phyloP scores from a whole-genome alignment of 2,888 invertebrate genomes.

The Drosophila yooni region DNA sequence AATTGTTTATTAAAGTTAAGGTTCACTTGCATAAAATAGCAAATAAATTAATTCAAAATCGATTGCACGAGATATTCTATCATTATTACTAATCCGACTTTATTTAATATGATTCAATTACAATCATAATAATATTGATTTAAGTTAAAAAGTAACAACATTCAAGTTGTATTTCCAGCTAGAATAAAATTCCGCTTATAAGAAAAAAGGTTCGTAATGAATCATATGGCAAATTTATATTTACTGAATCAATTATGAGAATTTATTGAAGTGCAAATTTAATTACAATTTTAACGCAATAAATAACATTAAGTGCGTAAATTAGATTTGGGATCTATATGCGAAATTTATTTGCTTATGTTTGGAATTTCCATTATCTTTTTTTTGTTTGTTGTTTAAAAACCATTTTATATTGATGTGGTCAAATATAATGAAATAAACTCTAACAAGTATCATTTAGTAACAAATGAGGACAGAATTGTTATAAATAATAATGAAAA shows the following conservation, averaged over 20 bases:
- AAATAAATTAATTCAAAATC: neutral
- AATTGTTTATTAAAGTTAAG: neutral
- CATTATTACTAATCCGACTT: neutral
- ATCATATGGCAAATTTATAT: neutral
- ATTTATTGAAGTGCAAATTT: neutral
- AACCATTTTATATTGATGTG: neutral
- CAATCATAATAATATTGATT: neutral
- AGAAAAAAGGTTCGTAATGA: neutral
- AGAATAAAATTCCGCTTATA: neutral
- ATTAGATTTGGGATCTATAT: slow-evolving; percentile 4
- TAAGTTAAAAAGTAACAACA: neutral
- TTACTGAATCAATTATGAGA: neutral
- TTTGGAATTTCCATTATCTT: neutral
- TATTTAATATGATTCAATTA: neutral
- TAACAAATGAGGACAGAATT: neutral
- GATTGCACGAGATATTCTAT: neutral
- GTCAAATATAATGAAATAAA: neutral
- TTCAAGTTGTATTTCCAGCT: neutral
- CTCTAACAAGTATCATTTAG: neutral
- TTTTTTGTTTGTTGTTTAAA: neutral
- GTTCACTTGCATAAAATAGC: neutral
- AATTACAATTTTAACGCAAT: slow-evolving; percentile 4
- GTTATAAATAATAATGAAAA: neutral
- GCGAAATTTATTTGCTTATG: neutral
- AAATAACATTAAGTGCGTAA: slow-evolving; percentile 3